Base-by-base conservation (phyloP, 1,140 invertebrate genomes). In the Bombus ignitus region DNA sequence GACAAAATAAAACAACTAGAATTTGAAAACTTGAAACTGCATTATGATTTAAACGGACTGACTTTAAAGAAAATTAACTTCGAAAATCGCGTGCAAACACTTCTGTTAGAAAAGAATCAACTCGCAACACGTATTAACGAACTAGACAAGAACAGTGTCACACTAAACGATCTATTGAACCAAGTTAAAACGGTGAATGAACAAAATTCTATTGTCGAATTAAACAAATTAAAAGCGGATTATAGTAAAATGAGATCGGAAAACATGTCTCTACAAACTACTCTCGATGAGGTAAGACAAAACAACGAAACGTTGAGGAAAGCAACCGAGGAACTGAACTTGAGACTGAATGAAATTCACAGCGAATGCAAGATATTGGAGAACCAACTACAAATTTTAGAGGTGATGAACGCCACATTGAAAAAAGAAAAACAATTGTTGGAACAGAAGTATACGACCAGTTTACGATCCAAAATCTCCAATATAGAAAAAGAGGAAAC, bases 201-300 rank as follows among this genome's bases (percentile, higher is more conserved):
- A 79, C 47, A 53, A 22, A 77, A 78, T 53, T 81, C 89, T 35
- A 84, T 72, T 65, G 65, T 87, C 59, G 85, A 92, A 75, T 87
- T 92, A 79, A 88, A 88, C 74, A 87, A 87, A 84, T 87, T 70
- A 57, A 89, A 80, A 77, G 47, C 74, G 59, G 87, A 88, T 72
- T 87, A 87, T 62, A 75, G 85, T 76, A 68, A 78, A 80, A 32
- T 74, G 65, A 87, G 39, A 72, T 82, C 73, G 37, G 80, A 83
- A 65, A 83, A 83, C 68, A 75, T 47, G 25, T 74, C 68, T 22
- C 53, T 87, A 76, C 65, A 47, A 25, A n/a, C 65, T 28, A 37
- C 68, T 22, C 75, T 83, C 77, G 74, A 84, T 57, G 59, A 79
- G 39, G 70, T 81, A 68, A 70, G 15, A 13, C 71, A 62, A 18